Evolutionary conservation across 2,797 vertebrate species (phyloP).

Genomic region (Harpagifer antarcticus): DNA sequence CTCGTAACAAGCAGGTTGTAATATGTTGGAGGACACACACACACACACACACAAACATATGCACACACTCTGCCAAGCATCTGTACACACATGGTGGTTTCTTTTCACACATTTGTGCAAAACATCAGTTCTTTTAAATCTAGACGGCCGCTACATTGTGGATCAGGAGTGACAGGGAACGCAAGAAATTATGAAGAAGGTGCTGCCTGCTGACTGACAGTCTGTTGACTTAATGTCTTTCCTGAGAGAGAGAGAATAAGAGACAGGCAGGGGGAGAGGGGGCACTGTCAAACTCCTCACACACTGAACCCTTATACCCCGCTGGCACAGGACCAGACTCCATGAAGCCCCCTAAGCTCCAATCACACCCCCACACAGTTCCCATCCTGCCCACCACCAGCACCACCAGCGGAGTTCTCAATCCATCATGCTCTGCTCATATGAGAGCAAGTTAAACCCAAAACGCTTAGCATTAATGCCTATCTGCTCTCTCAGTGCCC

Average conservation of each 20-base stretch:
- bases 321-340: slow-evolving; percentile 67
- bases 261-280: slow-evolving; percentile 30
- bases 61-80: slow-evolving; percentile 44
- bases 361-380: slow-evolving; percentile 54
- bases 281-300: slow-evolving; percentile 44
- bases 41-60: slow-evolving; percentile 35
- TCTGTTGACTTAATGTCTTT: slow-evolving; percentile 65
- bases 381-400: slow-evolving; percentile 66
- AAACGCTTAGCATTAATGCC: slow-evolving; percentile 47
- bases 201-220: slow-evolving; percentile 52
- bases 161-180: slow-evolving; percentile 22
- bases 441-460: slow-evolving; percentile 31
- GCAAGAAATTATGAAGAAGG: slow-evolving; percentile 32
- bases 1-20: slow-evolving; percentile 72
- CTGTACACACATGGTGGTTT: slow-evolving; percentile 47
- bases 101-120: slow-evolving; percentile 59
- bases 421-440: slow-evolving; percentile 37
- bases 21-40: slow-evolving; percentile 61
- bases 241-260: slow-evolving; percentile 34
- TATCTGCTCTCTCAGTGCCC: slow-evolving; percentile 41
- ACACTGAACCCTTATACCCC: slow-evolving; percentile 75
- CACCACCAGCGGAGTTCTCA: slow-evolving; percentile 52
- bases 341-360: slow-evolving; percentile 42
- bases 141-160: slow-evolving; percentile 21
- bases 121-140: slow-evolving; percentile 36